These are phyloP conservation scores for Taxidea taxus DNA, from an alignment of 2,113 vertebrate species.

Conservation along the genomic window DNA sequence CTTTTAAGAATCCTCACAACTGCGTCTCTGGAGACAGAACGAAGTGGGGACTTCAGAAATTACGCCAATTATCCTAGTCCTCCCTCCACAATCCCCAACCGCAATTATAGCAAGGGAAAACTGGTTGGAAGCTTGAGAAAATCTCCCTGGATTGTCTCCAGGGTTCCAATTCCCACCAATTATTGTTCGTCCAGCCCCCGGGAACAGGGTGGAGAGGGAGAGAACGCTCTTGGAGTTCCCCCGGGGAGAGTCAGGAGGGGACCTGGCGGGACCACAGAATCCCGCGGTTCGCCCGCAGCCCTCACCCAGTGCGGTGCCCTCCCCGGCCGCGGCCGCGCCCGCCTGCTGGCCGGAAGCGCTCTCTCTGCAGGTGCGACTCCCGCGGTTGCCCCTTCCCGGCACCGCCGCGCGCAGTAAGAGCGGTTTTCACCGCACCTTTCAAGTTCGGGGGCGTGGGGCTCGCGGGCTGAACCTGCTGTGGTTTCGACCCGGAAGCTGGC, in stretches of 20 bases:
- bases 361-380: background rate
- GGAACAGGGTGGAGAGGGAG: no score
- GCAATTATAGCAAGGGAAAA: background rate
- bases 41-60: background rate
- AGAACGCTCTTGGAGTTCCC: background rate
- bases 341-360: conserved; percentile 47
- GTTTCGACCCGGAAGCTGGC: background rate
- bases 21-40: background rate
- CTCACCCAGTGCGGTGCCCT: background rate
- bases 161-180: background rate
- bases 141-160: background rate
- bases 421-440: background rate
- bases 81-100: background rate
- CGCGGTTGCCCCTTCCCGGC: background rate
- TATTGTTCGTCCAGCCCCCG: background rate
- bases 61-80: background rate
- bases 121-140: background rate
- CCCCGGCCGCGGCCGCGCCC: background rate
- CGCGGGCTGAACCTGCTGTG: background rate
- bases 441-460: conserved; percentile 35
- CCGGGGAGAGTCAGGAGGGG: background rate
- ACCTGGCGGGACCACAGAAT: background rate
- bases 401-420: background rate
- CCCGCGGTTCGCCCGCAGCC: background rate
- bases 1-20: background rate